Base-by-base conservation (phyloP, 2,888 invertebrate genomes). In the Cantharis nigra region DNA sequence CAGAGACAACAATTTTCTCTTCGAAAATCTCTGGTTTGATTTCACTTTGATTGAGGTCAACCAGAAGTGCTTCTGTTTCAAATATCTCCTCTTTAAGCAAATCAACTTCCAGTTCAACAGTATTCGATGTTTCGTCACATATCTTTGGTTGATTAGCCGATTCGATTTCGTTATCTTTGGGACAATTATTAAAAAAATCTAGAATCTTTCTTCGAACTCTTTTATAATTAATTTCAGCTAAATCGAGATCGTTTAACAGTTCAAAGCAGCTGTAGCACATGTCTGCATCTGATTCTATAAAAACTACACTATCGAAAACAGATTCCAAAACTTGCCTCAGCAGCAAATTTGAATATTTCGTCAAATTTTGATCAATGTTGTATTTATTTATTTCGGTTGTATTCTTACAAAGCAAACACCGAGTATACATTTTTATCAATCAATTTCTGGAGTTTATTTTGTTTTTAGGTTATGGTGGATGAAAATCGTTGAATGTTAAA, bases 181-280 rank as follows among this genome's bases (percentile, higher is more conserved):
- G 9, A 26, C 26, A 13, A n/a, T 49, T 16, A 16, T 63, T 72
- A n/a, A 73, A 76, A 63, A 65, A 77, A 74, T 70, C 64, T n/a
- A 71, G 65, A 16, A 81, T 71, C 28, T 75, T 75, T 71, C 79
- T 49, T 30, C 79, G 77, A 63, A 86, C 80, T 70, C 81, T 79
- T 72, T 81, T 82, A 71, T 80, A 81, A 70, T 82, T 81, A 26
- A 77, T 49, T 76, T 84, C 80, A 33, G 85, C 79, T 26, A 74
- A 71, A 82, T 86, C 86, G 28, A 85, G 81, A 80, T 86, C 85
- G 70, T 86, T 84, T 20, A 86, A 77, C 72, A 85, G 78, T 69
- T 82, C 76, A 69, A 75, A 81, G 77, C 85, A 85, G 63, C 30
- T 72, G 26, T 63, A 11, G 78, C 85, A 85, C 65, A 85, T 78